These are phyloP conservation scores for Mimas tiliae DNA, from an alignment of 2,888 invertebrate genomes.

Conservation along the genomic window DNA sequence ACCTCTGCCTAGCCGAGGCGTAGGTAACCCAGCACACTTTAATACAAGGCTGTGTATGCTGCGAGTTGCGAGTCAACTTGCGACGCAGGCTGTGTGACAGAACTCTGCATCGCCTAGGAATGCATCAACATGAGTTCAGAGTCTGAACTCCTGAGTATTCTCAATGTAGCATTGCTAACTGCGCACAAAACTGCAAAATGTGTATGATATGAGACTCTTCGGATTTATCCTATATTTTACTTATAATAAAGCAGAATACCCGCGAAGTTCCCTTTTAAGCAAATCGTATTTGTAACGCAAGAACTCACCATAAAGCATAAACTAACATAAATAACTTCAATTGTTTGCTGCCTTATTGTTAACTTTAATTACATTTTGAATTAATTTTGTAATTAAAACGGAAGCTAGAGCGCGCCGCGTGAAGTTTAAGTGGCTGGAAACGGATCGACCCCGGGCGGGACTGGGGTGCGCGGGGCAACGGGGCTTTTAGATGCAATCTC, in stretches of 20 bases:
- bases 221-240: too few species aligned
- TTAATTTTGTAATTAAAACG: slow-evolving; percentile 86
- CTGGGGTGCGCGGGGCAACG: slow-evolving; percentile 59
- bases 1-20: too few species aligned
- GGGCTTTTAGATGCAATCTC: slow-evolving; percentile 83
- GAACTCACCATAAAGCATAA: slow-evolving; percentile 79
- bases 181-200: too few species aligned
- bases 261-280: slow-evolving; percentile 41
- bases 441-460: slow-evolving; percentile 74
- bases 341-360: slow-evolving; percentile 86
- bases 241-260: not conserved
- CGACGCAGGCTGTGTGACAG: too few species aligned
- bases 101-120: too few species aligned
- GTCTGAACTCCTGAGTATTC: too few species aligned
- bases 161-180: too few species aligned
- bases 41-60: too few species aligned
- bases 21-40: too few species aligned
- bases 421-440: slow-evolving; percentile 85
- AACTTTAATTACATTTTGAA: slow-evolving; percentile 86
- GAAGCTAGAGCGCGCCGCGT: slow-evolving; percentile 85
- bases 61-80: too few species aligned
- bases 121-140: too few species aligned
- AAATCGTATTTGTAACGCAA: slow-evolving; percentile 66
- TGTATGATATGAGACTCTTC: too few species aligned
- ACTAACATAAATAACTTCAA: slow-evolving; percentile 86